phyloP scores from a whole-genome alignment of 2,888 invertebrate species.

The Acrobasis consociella region DNA sequence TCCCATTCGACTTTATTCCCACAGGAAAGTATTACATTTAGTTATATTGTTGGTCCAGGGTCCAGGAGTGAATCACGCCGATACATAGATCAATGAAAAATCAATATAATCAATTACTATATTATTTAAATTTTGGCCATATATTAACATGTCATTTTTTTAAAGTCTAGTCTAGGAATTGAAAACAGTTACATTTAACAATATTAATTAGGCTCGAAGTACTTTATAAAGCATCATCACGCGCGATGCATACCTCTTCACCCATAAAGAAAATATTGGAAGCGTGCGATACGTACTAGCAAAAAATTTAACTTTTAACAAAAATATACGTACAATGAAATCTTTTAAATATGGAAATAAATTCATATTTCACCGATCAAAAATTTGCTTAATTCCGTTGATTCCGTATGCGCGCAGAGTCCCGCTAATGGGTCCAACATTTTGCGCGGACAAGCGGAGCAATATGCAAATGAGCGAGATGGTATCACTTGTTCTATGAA shows the following conservation, averaged over 20 bases:
- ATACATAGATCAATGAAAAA: background rate
- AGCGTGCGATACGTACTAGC: no score
- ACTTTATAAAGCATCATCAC: no score
- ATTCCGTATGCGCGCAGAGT: slow-evolving; percentile 16
- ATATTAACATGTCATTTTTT: no score
- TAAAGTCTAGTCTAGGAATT: no score
- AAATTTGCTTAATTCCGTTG: background rate
- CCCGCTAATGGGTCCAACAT: slow-evolving; percentile 14
- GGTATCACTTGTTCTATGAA: slow-evolving; percentile 13
- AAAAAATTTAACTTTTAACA: no score
- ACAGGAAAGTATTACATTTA: background rate
- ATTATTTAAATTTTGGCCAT: no score
- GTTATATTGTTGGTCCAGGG: background rate
- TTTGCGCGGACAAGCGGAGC: slow-evolving; percentile 12
- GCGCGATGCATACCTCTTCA: no score
- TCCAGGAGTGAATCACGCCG: background rate
- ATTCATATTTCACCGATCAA: background rate
- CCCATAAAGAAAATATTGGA: no score
- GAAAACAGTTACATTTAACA: no score
- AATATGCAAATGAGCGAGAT: slow-evolving; percentile 16
- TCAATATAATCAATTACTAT: no score
- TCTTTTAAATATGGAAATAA: background rate
- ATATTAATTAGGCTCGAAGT: no score
- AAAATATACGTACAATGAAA: no score
- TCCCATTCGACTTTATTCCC: background rate